A percentile compares a stretch with the other conserved stretches of the same genome.
Evolutionary conservation across 2,888 invertebrate species (phyloP).

Genomic region (Zygaena filipendulae): DNA sequence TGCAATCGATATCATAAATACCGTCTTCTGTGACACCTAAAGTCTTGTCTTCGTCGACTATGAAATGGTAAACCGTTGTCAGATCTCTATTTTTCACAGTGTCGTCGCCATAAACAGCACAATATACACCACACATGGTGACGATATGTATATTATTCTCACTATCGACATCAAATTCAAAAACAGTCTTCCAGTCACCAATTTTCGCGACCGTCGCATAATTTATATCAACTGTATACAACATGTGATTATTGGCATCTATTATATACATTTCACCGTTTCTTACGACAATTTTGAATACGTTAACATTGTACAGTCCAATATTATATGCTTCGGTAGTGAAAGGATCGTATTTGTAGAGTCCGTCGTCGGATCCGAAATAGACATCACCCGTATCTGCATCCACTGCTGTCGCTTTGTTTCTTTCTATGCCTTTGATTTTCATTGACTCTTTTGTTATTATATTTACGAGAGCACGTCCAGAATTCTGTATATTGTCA

Average conservation of each 20-base stretch:
- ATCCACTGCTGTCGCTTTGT: conserved; percentile 51
- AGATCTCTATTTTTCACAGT: conserved; percentile 42
- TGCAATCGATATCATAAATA: conserved; percentile 40
- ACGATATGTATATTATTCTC: conserved; percentile 41
- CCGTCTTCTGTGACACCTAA: conserved; percentile 37
- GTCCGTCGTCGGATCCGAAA: conserved; percentile 49
- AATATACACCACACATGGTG: conserved; percentile 49
- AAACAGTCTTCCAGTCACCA: conserved; percentile 36
- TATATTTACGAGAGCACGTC: conserved; percentile 42
- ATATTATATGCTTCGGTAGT: conserved; percentile 34
- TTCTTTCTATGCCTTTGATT: conserved; percentile 40
- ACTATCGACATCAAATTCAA: conserved; percentile 48
- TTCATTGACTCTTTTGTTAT: conserved; percentile 37
- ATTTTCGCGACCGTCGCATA: conserved; percentile 29
- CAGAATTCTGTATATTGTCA: conserved; percentile 40
- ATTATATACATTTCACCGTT: conserved; percentile 47
- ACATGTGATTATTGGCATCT: conserved; percentile 48
- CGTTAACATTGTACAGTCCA: conserved; percentile 47
- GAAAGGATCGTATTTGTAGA: conserved; percentile 46
- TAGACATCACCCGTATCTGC: conserved; percentile 44
- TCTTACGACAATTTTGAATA: conserved; percentile 45
- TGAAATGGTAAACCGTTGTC: conserved; percentile 33
- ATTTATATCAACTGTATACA: conserved; percentile 41
- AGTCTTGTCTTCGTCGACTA: conserved; percentile 34
- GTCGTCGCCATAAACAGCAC: conserved; percentile 31